A percentile compares a stretch with the other conserved stretches of the same genome.
These are phyloP conservation scores for Buathra laborator DNA, from an alignment of 2,888 invertebrate genomes.

Conservation along the genomic window DNA sequence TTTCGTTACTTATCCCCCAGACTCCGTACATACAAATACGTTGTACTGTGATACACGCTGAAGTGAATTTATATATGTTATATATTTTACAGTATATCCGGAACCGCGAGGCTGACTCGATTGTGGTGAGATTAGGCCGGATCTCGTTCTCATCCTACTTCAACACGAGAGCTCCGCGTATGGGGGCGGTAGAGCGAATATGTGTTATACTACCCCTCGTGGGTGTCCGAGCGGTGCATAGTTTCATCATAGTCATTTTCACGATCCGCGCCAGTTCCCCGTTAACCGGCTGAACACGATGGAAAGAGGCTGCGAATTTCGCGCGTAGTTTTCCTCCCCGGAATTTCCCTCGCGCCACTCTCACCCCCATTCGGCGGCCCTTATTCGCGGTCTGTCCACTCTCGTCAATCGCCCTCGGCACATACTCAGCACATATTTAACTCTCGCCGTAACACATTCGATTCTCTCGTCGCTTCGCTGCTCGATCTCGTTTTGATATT, in stretches of 20 bases:
- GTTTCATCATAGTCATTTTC: slow-evolving; percentile 10
- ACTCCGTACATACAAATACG: background rate
- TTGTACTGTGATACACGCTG: no score
- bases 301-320: slow-evolving; percentile 18
- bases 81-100: background rate
- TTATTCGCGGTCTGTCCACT: slow-evolving; percentile 34
- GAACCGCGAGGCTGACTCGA: background rate
- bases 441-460: background rate
- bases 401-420: background rate
- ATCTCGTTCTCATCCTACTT: slow-evolving; percentile 12
- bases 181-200: no score
- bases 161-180: slow-evolving; percentile 8
- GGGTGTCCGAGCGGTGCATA: background rate
- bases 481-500: slow-evolving; percentile 18
- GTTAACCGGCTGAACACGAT: background rate
- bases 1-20: background rate
- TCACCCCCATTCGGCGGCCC: slow-evolving; percentile 17
- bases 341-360: background rate
- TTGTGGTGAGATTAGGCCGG: slow-evolving; percentile 15
- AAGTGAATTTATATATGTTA: no score
- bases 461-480: background rate
- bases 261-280: background rate
- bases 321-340: background rate
- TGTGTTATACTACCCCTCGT: no score
- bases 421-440: slow-evolving; percentile 31